phyloP scores from a whole-genome alignment of 2,888 invertebrate genomes.

The Conchocele bisecta region DNA sequence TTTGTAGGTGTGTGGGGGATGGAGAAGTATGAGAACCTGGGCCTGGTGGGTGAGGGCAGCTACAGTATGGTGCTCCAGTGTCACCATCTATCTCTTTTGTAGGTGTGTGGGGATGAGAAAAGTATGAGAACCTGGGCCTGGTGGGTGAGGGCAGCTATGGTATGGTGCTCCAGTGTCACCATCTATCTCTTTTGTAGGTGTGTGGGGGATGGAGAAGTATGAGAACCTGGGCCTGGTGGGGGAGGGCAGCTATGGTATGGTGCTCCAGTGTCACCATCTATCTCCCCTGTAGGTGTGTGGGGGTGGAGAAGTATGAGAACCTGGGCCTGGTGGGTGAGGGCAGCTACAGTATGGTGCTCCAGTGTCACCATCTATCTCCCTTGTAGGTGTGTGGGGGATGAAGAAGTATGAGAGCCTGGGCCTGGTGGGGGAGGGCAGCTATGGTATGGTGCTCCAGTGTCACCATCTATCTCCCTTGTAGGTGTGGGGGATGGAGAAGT shows the following conservation, averaged over 20 bases:
- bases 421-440: conserved; percentile 97
- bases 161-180: conserved; percentile 97
- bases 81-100: too few relatives aligned
- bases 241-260: conserved; percentile 97
- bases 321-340: conserved; percentile 97
- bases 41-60: conserved; percentile 96
- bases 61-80: conserved; percentile 99
- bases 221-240: conserved; percentile 97
- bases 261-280: conserved; percentile 98
- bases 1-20: too few relatives aligned
- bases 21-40: conserved; percentile 93
- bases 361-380: conserved; percentile 98
- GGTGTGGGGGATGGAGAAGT: conserved; percentile 86
- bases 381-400: too few relatives aligned
- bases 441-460: conserved; percentile 98
- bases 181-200: too few relatives aligned
- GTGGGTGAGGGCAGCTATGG: conserved; percentile 98
- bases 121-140: conserved; percentile 95
- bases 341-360: conserved; percentile 97
- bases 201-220: conserved; percentile 88
- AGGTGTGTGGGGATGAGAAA: too few relatives aligned
- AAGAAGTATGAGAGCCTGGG: conserved; percentile 94
- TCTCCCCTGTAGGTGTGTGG: too few relatives aligned
- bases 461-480: too few relatives aligned
- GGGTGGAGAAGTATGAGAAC: conserved; percentile 91